Conservation (phyloP, 2,113 vertebrate genomes). For the Antigone vipio region DNA sequence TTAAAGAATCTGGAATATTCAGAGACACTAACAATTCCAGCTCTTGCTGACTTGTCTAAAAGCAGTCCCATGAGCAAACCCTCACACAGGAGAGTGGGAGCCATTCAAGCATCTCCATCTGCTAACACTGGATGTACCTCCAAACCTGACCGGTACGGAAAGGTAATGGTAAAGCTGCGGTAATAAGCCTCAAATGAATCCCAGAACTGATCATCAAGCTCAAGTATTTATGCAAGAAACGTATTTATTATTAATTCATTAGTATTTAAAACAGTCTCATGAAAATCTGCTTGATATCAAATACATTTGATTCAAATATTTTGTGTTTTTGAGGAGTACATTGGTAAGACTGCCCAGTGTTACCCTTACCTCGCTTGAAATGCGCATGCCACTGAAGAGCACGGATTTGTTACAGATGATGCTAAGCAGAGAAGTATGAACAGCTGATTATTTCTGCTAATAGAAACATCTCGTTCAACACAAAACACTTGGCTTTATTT, state of each 20-base stretch:
- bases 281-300: background rate
- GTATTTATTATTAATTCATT: background rate
- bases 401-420: background rate
- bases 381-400: accelerated
- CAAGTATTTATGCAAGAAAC: background rate
- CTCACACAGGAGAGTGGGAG: background rate
- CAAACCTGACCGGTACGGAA: background rate
- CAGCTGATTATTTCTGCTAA: background rate
- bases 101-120: background rate
- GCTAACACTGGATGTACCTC: background rate
- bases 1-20: background rate
- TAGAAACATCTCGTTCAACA: background rate
- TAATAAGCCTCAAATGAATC: background rate
- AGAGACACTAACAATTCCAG: background rate
- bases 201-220: background rate
- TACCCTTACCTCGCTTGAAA: background rate
- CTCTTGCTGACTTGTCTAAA: background rate
- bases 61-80: background rate
- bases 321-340: background rate
- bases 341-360: background rate
- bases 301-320: background rate
- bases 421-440: background rate
- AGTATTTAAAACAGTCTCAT: background rate
- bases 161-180: accelerated
- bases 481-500: background rate